Evolutionary conservation across 2,888 invertebrate genomes (phyloP).

Genomic region (Ashinkailepas kermadecensis): DNA sequence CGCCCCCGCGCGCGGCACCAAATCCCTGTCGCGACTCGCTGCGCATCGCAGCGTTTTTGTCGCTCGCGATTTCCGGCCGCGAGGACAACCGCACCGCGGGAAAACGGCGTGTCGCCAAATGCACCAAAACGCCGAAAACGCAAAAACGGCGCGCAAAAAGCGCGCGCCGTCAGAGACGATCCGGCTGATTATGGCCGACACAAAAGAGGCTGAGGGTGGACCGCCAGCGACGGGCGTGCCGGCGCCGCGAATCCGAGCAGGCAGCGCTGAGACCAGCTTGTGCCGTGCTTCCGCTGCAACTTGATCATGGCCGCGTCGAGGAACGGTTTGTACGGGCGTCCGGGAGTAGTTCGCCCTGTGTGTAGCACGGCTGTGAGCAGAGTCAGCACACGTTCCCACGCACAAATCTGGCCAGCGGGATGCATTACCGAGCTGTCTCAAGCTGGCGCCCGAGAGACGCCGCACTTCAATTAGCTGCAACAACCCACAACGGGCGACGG

Average conservation of each 20-base stretch:
- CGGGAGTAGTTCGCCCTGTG: too few species aligned
- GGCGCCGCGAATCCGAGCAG: too few species aligned
- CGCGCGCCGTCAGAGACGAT: not conserved
- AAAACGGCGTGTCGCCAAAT: not conserved
- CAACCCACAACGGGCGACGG: not conserved
- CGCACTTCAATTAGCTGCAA: not conserved
- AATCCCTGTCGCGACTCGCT: not conserved
- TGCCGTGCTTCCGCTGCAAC: too few species aligned
- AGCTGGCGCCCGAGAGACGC: not conserved
- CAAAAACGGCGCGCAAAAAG: not conserved
- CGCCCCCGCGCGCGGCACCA: not conserved
- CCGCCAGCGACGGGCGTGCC: too few species aligned
- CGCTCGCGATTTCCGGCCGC: not conserved
- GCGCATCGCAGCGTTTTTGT: not conserved
- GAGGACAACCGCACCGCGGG: not conserved
- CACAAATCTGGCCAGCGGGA: not conserved
- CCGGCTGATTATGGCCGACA: not conserved
- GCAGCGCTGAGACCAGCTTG: too few species aligned
- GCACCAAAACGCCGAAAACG: not conserved
- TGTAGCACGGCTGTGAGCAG: too few species aligned
- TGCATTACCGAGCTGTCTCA: not conserved
- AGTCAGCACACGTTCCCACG: not conserved
- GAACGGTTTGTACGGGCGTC: too few species aligned
- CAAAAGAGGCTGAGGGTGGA: not conserved
- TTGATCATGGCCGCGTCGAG: too few species aligned